A percentile compares a stretch with the other conserved stretches of the same genome.
These are phyloP conservation scores for Seira ritae DNA, from an alignment of 2,888 invertebrate species.

Conservation along the genomic window DNA sequence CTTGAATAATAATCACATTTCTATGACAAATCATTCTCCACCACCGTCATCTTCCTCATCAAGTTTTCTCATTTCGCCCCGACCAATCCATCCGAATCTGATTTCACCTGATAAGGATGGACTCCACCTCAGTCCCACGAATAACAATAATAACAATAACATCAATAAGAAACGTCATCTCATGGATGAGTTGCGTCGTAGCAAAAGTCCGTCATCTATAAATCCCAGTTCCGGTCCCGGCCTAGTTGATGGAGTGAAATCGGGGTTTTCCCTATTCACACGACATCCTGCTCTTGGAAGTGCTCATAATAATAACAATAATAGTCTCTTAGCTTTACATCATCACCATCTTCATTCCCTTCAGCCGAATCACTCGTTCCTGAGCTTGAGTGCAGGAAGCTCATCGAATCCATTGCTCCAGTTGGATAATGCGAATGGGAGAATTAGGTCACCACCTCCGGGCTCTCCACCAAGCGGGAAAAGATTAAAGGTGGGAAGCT, in stretches of 20 bases:
- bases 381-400: constrained; percentile 40
- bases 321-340: constrained; percentile 18
- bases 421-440: constrained; percentile 32
- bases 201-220: constrained; percentile 57
- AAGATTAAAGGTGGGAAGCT: constrained; percentile 40
- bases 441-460: constrained; percentile 45
- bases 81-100: constrained; percentile 37
- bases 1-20: constrained; percentile 47
- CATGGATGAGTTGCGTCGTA: constrained; percentile 69
- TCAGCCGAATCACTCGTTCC: constrained; percentile 45
- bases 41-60: constrained; percentile 37
- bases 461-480: constrained; percentile 52
- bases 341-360: constrained; percentile 22
- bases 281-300: constrained; percentile 27
- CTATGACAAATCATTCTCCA: constrained; percentile 41
- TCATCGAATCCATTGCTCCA: constrained; percentile 1
- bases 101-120: constrained; percentile 22
- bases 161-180: constrained; percentile 63
- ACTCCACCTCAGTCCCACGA: constrained; percentile 19
- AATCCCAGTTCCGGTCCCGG: neutral
- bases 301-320: constrained; percentile 48
- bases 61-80: constrained; percentile 63
- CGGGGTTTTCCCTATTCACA: constrained; percentile 56
- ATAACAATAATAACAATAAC: constrained; percentile 49
- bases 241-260: constrained; percentile 41